Evolutionary conservation across 2,113 vertebrate species (phyloP), one percentile per base, ranked within the genome.

Genomic region (Redunca redunca): DNA sequence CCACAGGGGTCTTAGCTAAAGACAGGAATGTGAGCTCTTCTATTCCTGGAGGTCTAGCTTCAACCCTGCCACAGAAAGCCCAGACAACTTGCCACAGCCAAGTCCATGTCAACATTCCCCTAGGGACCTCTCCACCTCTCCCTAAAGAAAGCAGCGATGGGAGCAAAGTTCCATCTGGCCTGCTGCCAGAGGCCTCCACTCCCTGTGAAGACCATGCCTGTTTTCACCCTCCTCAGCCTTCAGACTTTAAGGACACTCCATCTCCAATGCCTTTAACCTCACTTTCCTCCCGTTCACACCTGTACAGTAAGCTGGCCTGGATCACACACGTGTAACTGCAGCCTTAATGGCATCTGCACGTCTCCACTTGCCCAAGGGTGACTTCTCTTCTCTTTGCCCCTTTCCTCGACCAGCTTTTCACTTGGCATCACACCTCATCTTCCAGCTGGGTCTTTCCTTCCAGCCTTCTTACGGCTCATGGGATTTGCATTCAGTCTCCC

Each of bases 91-190:
- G 82, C 16, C 46, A 40, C 71, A 67, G 57, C 7, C 28, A 84
- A 80, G 46, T 80, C 46, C 4, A 26, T 84, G 87, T 94, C 43
- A 55, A 33, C n/a, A 21, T 80, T 40, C 11, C 23, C 25, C 40
- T 52, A 82, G 60, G 12, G 94, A 64, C 89, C n/a, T 83, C 90
- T 78, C 16, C 9, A 33, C 71, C 5, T 71, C 82, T 96, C 62
- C 36, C 26, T 86, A 77, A 86, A 36, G 25, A 55, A 91, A 93
- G 30, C 3, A 64, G 53, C 2, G 19, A 83, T n/a, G 46, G 46
- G 52, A 55, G 28, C 58, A 95, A 93, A 84, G 90, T 87, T 55
- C 19, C 17, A 90, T 50, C 26, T 64, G 6, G 9, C 1, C 36
- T 25, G 26, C 81, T 55, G 50, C 87, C 13, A 17, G 82, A 89